phyloP scores from a whole-genome alignment of 2,797 vertebrate genomes.

The Sandelia bainsii region DNA sequence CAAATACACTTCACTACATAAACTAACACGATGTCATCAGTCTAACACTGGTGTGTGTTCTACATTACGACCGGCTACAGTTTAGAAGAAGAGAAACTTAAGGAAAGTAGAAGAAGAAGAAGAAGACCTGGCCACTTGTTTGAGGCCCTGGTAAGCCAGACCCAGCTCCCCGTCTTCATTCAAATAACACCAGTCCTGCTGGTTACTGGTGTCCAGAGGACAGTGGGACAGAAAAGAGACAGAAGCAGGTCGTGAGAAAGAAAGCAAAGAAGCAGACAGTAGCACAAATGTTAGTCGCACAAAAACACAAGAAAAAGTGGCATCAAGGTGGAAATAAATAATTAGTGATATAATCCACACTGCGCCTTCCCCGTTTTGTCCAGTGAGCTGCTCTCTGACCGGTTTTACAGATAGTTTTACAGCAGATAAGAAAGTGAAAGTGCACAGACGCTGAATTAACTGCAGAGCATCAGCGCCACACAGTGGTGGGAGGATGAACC shows the following conservation, averaged over 20 bases:
- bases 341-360: no score
- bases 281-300: background rate
- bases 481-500: no score
- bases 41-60: no score
- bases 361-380: no score
- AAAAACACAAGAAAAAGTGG: background rate
- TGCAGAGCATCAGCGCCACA: no score
- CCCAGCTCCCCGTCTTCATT: slow-evolving; percentile 96
- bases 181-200: slow-evolving; percentile 91
- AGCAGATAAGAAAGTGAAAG: no score
- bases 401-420: no score
- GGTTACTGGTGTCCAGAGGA: slow-evolving; percentile 87
- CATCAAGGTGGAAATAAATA: background rate
- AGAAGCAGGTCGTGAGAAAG: slow-evolving; percentile 27
- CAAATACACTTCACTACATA: no score
- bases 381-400: no score
- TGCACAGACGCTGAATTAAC: no score
- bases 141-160: slow-evolving; percentile 94
- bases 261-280: slow-evolving; percentile 6
- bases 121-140: slow-evolving; percentile 92
- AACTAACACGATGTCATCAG: background rate
- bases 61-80: no score
- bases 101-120: slow-evolving; percentile 18
- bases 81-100: no score
- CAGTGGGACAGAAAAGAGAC: slow-evolving; percentile 36